A percentile compares a stretch with the other conserved stretches of the same genome.
These are phyloP conservation scores for Petrolisthes cinctipes DNA, from an alignment of 2,888 invertebrate species.

Conservation along the genomic window DNA sequence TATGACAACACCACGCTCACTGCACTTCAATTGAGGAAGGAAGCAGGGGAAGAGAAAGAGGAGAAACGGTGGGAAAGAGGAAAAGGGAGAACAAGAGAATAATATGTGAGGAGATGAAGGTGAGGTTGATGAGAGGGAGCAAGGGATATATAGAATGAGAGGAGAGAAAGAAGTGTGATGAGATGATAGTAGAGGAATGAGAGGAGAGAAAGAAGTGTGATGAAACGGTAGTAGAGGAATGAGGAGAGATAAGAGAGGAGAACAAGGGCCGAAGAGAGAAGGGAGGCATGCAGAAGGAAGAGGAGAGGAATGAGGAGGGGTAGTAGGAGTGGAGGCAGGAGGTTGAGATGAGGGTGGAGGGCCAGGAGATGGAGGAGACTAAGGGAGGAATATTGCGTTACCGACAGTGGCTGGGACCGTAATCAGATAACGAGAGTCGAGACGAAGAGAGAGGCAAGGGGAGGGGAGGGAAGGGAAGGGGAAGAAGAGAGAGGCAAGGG, in stretches of 20 bases:
- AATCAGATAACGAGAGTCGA: background rate
- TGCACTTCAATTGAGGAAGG: too few species aligned
- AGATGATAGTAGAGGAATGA: too few species aligned
- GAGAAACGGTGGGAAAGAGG: too few species aligned
- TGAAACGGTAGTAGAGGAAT: too few species aligned
- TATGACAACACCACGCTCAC: too few species aligned
- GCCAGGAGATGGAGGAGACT: background rate
- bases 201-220: too few species aligned
- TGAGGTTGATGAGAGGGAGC: too few species aligned
- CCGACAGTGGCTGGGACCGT: background rate
- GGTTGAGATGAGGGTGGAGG: background rate
- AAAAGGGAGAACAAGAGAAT: too few species aligned
- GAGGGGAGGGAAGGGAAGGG: background rate
- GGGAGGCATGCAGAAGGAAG: background rate
- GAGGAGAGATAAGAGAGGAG: background rate
- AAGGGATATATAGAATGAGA: too few species aligned
- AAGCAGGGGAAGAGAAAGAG: too few species aligned
- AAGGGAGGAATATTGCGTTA: background rate
- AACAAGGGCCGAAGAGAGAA: background rate
- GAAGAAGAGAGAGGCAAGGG: background rate
- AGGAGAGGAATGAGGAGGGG: background rate
- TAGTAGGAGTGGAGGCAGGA: background rate
- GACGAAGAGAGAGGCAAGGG: background rate
- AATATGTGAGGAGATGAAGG: too few species aligned
- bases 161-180: too few species aligned